Evolutionary conservation across 2,888 invertebrate genomes (phyloP), one percentile per base, ranked within the genome.

Genomic region (Bursaphelenchus okinawaensis): DNA sequence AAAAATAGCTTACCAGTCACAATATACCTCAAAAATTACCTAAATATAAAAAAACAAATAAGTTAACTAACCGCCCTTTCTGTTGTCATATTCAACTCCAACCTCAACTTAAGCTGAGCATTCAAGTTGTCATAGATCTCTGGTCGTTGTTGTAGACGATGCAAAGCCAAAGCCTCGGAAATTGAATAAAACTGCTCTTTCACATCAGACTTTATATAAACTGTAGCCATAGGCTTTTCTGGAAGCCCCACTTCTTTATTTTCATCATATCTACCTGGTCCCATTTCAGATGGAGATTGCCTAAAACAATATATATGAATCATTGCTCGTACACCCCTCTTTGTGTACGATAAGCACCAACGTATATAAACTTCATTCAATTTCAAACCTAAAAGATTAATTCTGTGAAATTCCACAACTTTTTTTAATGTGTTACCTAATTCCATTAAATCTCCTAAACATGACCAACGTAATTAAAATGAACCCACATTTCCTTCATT

Each of bases 81-180:
- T 61, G 88, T 88, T 71, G 86, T 86, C 90, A 93, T 90, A 82
- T 93, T 89, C 4, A 93, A 83, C 82, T 93, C 92, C 65, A 93
- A 85, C 40, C 87, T 84, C 3, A 90, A 88, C 71, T 86, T 87
- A 0, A 93, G 83, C 16, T 88, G 84, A 0, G 90, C 89, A 82
- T 89, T 86, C 0, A 91, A 90, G 40, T 86, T 84, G 84, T 93
- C 90, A 77, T 88, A 90, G 85, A 92, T 89, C 0, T 89, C 88
- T 0, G 91, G 90, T 82, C 91, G 89, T 83, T 91, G 90, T 0
- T 89, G 88, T 83, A 93, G 91, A 56, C 89, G 87, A 77, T 91
- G 90, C 65, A 88, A 88, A 68, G 87, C 84, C 16, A 93, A 86
- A 0, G 92, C 92, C 76, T 92, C 90, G 19, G 86, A 85, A 1